phyloP scores from a whole-genome alignment of 1,140 invertebrate genomes.

The Drosophila quadrilineata region DNA sequence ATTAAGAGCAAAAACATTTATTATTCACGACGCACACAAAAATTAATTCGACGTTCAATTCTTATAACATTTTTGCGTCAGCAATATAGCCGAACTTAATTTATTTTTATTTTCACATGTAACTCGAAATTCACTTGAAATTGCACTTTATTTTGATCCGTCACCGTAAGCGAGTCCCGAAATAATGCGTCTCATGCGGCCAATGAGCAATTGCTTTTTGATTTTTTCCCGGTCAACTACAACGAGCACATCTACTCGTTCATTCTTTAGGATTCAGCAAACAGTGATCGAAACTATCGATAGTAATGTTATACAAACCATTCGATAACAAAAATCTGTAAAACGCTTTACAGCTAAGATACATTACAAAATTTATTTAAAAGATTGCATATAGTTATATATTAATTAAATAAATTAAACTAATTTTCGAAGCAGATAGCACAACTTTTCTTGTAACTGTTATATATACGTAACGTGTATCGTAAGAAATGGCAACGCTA shows the following conservation, averaged over 20 bases:
- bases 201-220: constrained; percentile 33
- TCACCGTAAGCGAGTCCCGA: constrained; percentile 23
- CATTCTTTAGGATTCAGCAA: neutral
- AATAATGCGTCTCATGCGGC: constrained; percentile 8
- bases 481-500: too few species aligned
- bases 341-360: too few species aligned
- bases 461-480: too few species aligned
- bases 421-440: too few species aligned
- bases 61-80: constrained; percentile 31
- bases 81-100: constrained; percentile 29
- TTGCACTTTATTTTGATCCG: constrained; percentile 23
- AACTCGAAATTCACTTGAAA: constrained; percentile 22
- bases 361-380: too few species aligned
- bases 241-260: constrained; percentile 17
- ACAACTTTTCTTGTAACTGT: too few species aligned
- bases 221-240: constrained; percentile 62
- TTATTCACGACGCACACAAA: constrained; percentile 35
- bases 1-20: constrained; percentile 33
- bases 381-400: too few species aligned
- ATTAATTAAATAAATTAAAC: too few species aligned
- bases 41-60: constrained; percentile 56
- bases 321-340: neutral
- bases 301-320: neutral
- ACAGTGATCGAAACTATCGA: constrained; percentile 1
- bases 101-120: constrained; percentile 8